Base-by-base conservation (phyloP, 1,140 invertebrate genomes). In the Callitettix versicolor region DNA sequence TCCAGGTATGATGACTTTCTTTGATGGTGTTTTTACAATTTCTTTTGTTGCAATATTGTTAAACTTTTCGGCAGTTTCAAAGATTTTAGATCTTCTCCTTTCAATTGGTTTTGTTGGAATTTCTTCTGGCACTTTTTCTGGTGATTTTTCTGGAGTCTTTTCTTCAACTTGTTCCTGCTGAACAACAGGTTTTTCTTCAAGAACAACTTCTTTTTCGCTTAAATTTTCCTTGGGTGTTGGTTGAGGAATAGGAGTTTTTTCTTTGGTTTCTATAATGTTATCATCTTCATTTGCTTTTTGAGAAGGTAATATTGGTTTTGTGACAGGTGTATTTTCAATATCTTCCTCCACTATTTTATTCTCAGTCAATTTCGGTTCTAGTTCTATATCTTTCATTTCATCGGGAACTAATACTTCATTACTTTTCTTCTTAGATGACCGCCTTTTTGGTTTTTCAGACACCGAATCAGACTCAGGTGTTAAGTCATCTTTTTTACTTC, bases 1-100 rank as follows among this genome's bases (percentile, higher is more conserved):
- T 22, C 82, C 86, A 14, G 86, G 82, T 64, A 89, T 83, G 58
- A 85, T 79, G 26, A 86, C 76, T 64, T 88, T 89, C 65, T 88
- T 88, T 14, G 82, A 81, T 26, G 83, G 44, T 42, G 48, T 66
- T 53, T 5, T 52, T 53, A 21, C 38, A 15, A 69, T 63, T 24
- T 64, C 60, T 17, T 64, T 52, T 21, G 68, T 67, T 1, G 71
- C 71, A 58, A 81, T 63, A 60, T 79, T 80, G 63, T 82, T 81
- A 63, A 84, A 82, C 65, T 84, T 83, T 64, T 84, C 81, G 0
- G 82, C 80, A 3, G 80, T 78, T 63, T 84, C 82, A 53, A 84
- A 81, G 46, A 84, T 82, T 56, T 80, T 79, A 0, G 82, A 84
- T 40, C 77, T 74, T 53, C 82, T 71, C 50, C 80, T 72, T 55